Conservation (phyloP, 1,140 invertebrate species). For the Lordiphosa collinella region DNA sequence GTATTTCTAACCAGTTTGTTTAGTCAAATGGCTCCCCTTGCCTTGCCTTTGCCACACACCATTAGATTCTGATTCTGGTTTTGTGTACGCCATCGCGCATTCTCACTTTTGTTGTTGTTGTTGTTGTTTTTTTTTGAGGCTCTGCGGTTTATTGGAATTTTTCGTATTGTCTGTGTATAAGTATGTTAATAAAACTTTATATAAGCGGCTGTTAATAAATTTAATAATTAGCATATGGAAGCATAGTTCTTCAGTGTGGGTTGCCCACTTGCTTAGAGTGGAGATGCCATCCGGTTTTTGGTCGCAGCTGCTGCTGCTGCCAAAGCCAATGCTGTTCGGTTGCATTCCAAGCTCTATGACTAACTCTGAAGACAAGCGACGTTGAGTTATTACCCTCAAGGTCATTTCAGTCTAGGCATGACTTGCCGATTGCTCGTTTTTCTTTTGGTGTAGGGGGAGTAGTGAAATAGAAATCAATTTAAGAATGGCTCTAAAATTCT, state of each 20-base stretch:
- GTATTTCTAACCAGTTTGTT: slow-evolving; percentile 61
- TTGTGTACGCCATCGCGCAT: slow-evolving; percentile 38
- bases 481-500: neutral
- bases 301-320: slow-evolving; percentile 9
- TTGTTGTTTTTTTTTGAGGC: slow-evolving; percentile 14
- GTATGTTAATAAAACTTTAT: slow-evolving; percentile 44
- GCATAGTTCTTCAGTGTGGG: slow-evolving; percentile 35
- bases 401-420: slow-evolving; percentile 52
- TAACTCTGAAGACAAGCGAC: slow-evolving; percentile 31
- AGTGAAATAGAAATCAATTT: slow-evolving; percentile 12
- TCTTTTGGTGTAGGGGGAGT: neutral
- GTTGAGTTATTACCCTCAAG: slow-evolving; percentile 72
- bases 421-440: slow-evolving; percentile 33
- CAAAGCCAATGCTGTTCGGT: slow-evolving; percentile 58
- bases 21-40: slow-evolving; percentile 19
- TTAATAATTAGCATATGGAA: slow-evolving; percentile 20
- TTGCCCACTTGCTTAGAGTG: slow-evolving; percentile 17
- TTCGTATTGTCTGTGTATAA: slow-evolving; percentile 25
- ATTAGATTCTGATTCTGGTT: slow-evolving; percentile 70
- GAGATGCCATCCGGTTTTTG: slow-evolving; percentile 69
- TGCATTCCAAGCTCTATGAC: slow-evolving; percentile 66
- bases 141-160: slow-evolving; percentile 34
- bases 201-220: slow-evolving; percentile 30
- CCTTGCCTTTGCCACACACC: slow-evolving; percentile 25
- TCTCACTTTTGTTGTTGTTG: slow-evolving; percentile 41